Percentiles rank a stretch among this genome's conserved stretches.
phyloP scores from a whole-genome alignment of 2,797 vertebrate genomes.

The Apogon talboti region DNA sequence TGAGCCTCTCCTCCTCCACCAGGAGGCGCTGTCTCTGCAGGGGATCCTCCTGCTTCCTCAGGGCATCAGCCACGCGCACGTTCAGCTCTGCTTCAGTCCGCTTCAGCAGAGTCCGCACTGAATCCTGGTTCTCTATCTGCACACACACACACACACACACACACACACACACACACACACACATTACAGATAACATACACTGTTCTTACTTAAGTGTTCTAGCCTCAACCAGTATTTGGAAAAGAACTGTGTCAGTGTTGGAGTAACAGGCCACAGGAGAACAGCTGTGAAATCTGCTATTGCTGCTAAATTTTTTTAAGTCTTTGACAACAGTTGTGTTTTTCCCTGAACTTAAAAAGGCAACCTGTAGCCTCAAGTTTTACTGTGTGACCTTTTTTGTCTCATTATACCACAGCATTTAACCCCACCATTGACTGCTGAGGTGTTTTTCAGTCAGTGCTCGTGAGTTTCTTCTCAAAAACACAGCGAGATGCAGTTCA shows the following conservation, averaged over 20 bases:
- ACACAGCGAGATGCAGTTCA: constrained; percentile 7
- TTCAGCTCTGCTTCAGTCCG: constrained; percentile 94
- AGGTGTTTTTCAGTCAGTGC: constrained; percentile 1
- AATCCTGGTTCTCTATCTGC: constrained; percentile 95
- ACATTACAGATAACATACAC: background rate
- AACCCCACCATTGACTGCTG: constrained; percentile 31
- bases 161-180: constrained; percentile 17
- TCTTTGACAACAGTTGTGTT: constrained; percentile 11
- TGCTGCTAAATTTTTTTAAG: constrained; percentile 7
- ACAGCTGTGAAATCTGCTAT: constrained; percentile 23
- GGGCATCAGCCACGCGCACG: constrained; percentile 90
- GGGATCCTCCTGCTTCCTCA: constrained; percentile 96
- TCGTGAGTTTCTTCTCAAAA: constrained; percentile 15
- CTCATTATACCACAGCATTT: constrained; percentile 18
- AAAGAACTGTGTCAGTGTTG: constrained; percentile 9
- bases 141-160: constrained; percentile 19
- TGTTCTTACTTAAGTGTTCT: background rate
- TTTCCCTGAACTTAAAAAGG: constrained; percentile 2
- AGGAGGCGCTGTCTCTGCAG: constrained; percentile 97
- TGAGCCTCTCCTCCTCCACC: constrained; percentile 97
- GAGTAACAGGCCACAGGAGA: constrained; percentile 9
- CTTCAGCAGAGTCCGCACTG: constrained; percentile 91
- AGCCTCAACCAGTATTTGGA: constrained; percentile 12
- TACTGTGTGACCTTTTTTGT: constrained; percentile 19
- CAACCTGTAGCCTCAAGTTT: constrained; percentile 22